Evolutionary conservation across 2,113 vertebrate genomes (phyloP), one percentile per base, ranked within the genome.

Genomic region (Origma solitaria): DNA sequence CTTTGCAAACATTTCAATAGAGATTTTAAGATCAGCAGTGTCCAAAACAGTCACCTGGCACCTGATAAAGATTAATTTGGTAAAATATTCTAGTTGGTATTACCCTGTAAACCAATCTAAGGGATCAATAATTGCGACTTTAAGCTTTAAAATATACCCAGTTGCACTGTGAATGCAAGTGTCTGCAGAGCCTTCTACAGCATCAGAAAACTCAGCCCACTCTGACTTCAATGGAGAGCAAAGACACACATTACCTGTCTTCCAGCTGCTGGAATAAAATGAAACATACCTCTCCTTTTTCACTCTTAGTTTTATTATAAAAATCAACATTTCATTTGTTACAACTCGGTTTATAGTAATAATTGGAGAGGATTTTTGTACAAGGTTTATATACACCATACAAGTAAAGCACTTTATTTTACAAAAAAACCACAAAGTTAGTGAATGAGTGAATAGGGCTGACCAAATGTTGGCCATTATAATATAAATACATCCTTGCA

Each of bases 321-420:
- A 98, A 98, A 98, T 98, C 98, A 99, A 98, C 98, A 98, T 99
- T 98, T 98, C 91, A 98, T 98, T 99, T 98, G 98, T 99, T 99
- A 99, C 98, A 99, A 98, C 98, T 99, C 94, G 31, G 98, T 98
- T 99, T 98, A 98, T 97, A 98, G 98, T 97, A 98, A 98, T 98
- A 98, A 98, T 98, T 98, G 98, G 98, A 98, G 98, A 96, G 97
- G 77, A 85, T 92, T 97, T 97, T 98, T 98, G 98, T 98, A 99
- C 98, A 99, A 97, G 98, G 97, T 97, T 98, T 98, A 98, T 98
- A 98, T 98, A 98, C 98, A 98, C 93, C 95, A 95, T 98, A 98
- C 98, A 98, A 98, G 98, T 98, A 98, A 99, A 98, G 98, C 98
- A 98, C 96, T 98, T 98, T 98, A 98, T 98, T 97, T 98, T 98